phyloP scores from a whole-genome alignment of 2,113 vertebrate species.

The Coreoperca whiteheadi region DNA sequence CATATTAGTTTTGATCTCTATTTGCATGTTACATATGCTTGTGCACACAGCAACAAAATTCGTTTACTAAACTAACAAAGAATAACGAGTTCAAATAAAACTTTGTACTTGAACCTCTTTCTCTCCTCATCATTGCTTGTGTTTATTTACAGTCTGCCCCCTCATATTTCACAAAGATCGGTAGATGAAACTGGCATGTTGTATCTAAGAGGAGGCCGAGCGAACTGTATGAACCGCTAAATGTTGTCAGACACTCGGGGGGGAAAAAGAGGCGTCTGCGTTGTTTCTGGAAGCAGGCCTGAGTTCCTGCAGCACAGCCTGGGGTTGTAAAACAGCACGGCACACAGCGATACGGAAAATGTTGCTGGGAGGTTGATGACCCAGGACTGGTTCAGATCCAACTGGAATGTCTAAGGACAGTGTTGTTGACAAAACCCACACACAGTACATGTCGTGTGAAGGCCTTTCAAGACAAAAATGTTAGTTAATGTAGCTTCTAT shows the following conservation, averaged over 20 bases:
- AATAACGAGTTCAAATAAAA: slow-evolving; percentile 69
- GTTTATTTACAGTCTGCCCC: slow-evolving; percentile 23
- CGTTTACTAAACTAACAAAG: slow-evolving; percentile 47
- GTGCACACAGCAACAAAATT: slow-evolving; percentile 26
- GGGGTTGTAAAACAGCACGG: background rate
- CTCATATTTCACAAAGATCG: background rate
- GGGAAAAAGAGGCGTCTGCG: slow-evolving; percentile 5
- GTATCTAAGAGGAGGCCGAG: slow-evolving; percentile 10
- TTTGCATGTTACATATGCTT: slow-evolving; percentile 55
- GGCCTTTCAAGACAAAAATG: background rate
- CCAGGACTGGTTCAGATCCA: slow-evolving; percentile 32
- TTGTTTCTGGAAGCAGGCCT: slow-evolving; percentile 28
- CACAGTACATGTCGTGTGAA: background rate
- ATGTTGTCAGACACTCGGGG: slow-evolving; percentile 6
- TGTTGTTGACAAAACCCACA: slow-evolving; percentile 29
- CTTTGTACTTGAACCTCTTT: slow-evolving; percentile 56
- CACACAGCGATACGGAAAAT: slow-evolving; percentile 35
- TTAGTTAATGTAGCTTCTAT: background rate
- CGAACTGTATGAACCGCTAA: background rate
- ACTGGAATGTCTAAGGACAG: background rate
- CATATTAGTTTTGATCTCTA: slow-evolving; percentile 29
- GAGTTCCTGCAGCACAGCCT: slow-evolving; percentile 27
- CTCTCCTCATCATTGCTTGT: slow-evolving; percentile 35
- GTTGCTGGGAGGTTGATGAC: slow-evolving; percentile 8
- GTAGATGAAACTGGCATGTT: slow-evolving; percentile 21